phyloP scores from a whole-genome alignment of 2,113 vertebrate genomes.

The Pteronura brasiliensis region DNA sequence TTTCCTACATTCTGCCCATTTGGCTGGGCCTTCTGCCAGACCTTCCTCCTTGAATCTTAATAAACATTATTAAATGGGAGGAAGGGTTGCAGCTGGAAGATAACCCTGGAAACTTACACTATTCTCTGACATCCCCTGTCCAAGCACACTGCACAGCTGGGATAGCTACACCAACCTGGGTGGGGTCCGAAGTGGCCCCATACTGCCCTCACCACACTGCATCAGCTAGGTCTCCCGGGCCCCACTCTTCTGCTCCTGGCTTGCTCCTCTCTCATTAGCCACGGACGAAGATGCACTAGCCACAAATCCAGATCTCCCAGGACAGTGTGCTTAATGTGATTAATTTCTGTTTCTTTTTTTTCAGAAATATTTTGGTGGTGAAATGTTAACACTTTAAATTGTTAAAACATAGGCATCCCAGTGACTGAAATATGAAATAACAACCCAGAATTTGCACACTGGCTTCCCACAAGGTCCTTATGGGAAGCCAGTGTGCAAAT shows the following conservation, averaged over 20 bases:
- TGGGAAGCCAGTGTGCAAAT: background rate
- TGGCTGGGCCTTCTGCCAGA: background rate
- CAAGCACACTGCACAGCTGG: background rate
- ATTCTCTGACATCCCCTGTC: background rate
- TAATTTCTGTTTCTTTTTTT: background rate
- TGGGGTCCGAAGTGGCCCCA: background rate
- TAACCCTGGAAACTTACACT: background rate
- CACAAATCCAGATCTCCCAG: background rate
- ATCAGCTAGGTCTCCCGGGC: background rate
- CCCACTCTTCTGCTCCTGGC: background rate
- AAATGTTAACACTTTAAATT: background rate
- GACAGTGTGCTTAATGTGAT: constrained; percentile 1
- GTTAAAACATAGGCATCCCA: background rate
- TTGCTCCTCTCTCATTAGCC: background rate
- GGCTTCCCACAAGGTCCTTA: background rate
- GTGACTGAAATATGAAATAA: constrained; percentile 25
- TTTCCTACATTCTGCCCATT: background rate
- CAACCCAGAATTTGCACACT: background rate
- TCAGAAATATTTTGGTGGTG: constrained; percentile 36
- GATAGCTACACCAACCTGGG: background rate
- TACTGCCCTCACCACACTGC: rapidly evolving
- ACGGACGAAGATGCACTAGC: background rate
- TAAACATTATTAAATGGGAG: background rate
- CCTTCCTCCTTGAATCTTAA: background rate
- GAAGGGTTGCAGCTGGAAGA: background rate